Conservation (phyloP, 2,797 vertebrate species). For the Cirrhinus molitorella region DNA sequence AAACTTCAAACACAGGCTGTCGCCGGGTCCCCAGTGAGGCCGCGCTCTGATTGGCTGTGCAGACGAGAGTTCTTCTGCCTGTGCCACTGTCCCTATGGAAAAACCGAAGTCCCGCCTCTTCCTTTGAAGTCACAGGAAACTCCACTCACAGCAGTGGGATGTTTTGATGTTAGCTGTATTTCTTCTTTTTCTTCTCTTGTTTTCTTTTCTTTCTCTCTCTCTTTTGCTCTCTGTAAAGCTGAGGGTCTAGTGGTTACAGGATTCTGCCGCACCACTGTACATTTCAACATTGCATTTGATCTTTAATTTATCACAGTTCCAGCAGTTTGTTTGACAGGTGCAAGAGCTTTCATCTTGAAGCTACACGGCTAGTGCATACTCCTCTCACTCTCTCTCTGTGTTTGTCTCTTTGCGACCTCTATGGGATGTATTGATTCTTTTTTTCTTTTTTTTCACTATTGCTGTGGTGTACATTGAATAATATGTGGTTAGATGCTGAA, state of each 20-base stretch:
- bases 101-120: conserved; percentile 59
- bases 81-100: conserved; percentile 57
- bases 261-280: conserved; percentile 84
- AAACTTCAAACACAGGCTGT: conserved; percentile 62
- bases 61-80: conserved; percentile 38
- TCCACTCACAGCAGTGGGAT: conserved; percentile 56
- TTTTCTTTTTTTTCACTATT: conserved; percentile 70
- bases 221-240: conserved; percentile 69
- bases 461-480: conserved; percentile 66
- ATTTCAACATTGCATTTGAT: conserved; percentile 89
- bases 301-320: conserved; percentile 98
- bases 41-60: conserved; percentile 53
- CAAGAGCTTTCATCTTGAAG: conserved; percentile 90
- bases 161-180: conserved; percentile 85
- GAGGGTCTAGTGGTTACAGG: conserved; percentile 84
- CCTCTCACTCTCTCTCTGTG: conserved; percentile 47
- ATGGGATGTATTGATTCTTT: conserved; percentile 74
- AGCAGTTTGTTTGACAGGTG: conserved; percentile 97
- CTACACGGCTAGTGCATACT: conserved; percentile 79
- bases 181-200: conserved; percentile 65
- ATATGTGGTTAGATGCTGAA: conserved; percentile 58
- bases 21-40: conserved; percentile 21
- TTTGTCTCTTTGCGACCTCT: conserved; percentile 68
- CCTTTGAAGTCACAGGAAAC: conserved; percentile 68
- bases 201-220: conserved; percentile 40